Evolutionary conservation across 2,888 invertebrate species (phyloP), one percentile per base, ranked within the genome.

Genomic region (Drosophila neotestacea): DNA sequence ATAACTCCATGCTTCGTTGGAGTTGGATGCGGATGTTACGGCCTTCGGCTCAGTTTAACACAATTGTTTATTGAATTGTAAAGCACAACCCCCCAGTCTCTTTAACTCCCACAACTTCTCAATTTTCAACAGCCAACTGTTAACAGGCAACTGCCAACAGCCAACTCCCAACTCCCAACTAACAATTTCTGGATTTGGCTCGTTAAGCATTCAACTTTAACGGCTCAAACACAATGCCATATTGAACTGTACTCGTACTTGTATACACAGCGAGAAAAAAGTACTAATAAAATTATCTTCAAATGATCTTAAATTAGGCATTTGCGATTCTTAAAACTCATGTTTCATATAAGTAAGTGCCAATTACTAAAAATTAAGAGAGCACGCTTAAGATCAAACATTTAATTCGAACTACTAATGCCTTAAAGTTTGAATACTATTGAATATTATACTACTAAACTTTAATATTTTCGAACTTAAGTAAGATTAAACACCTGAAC

Each of bases 61-160:
- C 86, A 86, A 89, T 89, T 86, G 85, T 88, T 88, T 86, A 86
- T 86, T 86, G 85, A 89, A 89, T 85, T 86, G 85, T 88, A 70
- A 88, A 77, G 85, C 71, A 50, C 62, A 79, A 58, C 75, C 55
- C 41, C n/a, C 34, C 22, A 22, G 22, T 22, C 22, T 22, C 22
- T 22, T 22, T 22, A 34, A 4, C 22, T 10, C 47, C 22, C 13
- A 4, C 32, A 42, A 42, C 42, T 22, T 22, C 11, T 16, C 27
- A 2, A n/a, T 36, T 27, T 6, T 6, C 28, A 10, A 11, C n/a
- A 38, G 22, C n/a, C 13, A 16, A 27, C 28, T 28, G 46, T 28
- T 34, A 38, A 16, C 36, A n/a, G 54, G 44, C 38, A 61, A 61
- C 48, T 59, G 42, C 22, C 42, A 22, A 42, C 47, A 32, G 11